Percentiles rank a stretch among this genome's conserved stretches.
Evolutionary conservation across 2,888 invertebrate genomes (phyloP).

Genomic region (Mycogona germanica): DNA sequence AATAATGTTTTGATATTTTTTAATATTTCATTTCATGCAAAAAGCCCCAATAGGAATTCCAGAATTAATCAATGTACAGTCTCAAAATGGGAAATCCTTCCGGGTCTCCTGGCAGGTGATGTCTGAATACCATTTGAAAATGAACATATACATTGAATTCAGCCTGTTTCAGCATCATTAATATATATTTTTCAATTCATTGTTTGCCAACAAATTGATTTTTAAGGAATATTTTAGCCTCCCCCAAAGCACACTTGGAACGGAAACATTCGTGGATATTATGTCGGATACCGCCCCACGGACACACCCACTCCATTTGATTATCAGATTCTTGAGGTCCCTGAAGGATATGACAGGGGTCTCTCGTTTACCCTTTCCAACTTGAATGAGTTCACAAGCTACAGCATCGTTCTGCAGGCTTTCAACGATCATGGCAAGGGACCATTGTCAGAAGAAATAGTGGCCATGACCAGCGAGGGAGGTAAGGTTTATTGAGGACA

Average conservation of each 20-base stretch:
- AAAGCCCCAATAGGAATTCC: too few species aligned
- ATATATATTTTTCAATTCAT: neutral
- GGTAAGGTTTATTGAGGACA: too few species aligned
- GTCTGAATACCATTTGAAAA: too few species aligned
- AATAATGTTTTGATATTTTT: too few species aligned
- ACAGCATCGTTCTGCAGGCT: conserved; percentile 14
- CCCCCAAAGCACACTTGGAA: conserved; percentile 15
- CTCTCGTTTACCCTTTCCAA: conserved; percentile 13
- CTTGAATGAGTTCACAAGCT: conserved; percentile 16
- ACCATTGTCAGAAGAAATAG: conserved; percentile 11
- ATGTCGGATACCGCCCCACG: conserved; percentile 52
- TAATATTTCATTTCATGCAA: too few species aligned
- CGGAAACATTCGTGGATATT: conserved; percentile 56
- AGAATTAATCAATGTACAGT: too few species aligned
- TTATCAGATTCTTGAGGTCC: conserved; percentile 14
- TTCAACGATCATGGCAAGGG: conserved; percentile 18
- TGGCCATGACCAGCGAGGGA: conserved; percentile 17
- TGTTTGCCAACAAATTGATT: neutral
- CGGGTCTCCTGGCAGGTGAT: conserved; percentile 14
- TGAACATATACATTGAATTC: too few species aligned
- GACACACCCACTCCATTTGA: neutral
- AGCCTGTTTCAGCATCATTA: too few species aligned
- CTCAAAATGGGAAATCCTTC: conserved; percentile 1
- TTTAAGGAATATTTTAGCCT: conserved; percentile 7
- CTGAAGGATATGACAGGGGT: conserved; percentile 14